A percentile compares a stretch with the other conserved stretches of the same genome.
phyloP scores from a whole-genome alignment of 2,797 vertebrate species.

The Meriones psammophilus region DNA sequence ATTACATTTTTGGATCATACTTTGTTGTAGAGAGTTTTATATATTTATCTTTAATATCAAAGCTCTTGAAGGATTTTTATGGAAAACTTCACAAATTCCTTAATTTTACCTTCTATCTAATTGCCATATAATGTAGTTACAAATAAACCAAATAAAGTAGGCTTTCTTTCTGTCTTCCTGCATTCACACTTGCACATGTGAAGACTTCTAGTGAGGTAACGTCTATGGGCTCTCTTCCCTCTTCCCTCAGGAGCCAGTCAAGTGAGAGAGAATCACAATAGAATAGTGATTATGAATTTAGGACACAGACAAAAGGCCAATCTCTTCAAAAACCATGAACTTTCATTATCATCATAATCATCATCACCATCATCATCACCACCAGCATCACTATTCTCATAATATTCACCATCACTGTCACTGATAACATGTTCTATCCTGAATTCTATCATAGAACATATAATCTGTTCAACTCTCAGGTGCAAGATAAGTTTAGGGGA shows the following conservation, averaged over 20 bases:
- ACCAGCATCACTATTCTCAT: not conserved
- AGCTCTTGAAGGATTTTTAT: not conserved
- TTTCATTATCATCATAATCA: not conserved
- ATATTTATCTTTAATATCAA: slow-evolving; percentile 20
- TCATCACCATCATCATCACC: accelerated
- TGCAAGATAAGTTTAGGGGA: not conserved
- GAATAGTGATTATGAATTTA: not conserved
- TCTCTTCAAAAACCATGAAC: not conserved
- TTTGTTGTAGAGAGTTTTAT: not conserved
- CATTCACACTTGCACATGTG: not conserved
- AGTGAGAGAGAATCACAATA: not conserved
- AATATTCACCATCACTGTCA: not conserved
- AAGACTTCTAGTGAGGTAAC: not conserved
- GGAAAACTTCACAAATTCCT: not conserved
- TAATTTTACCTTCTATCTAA: slow-evolving; percentile 4
- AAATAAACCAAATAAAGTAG: not conserved
- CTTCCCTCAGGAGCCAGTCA: not conserved
- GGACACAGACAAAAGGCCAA: not conserved
- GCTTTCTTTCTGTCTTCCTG: not conserved
- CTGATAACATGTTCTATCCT: not conserved
- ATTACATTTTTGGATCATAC: not conserved
- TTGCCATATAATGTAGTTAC: not conserved
- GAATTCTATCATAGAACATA: not conserved
- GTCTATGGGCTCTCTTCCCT: not conserved
- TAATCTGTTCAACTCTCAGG: not conserved